Base-by-base conservation (phyloP, 2,113 vertebrate species). In the Trichechus manatus region DNA sequence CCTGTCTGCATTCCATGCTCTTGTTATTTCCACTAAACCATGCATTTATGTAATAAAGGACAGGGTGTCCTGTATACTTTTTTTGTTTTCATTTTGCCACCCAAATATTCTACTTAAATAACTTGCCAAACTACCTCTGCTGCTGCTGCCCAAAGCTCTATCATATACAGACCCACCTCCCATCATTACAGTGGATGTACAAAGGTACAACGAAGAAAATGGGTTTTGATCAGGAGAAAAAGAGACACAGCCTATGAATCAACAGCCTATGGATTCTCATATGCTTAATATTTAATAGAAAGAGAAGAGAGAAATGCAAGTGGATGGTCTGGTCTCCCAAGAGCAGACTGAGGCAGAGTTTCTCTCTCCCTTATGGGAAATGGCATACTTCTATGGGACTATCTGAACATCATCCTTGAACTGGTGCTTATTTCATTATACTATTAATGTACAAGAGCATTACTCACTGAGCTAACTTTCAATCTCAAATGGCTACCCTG, bases 231-330 rank as follows among this genome's bases (percentile, higher is more conserved):
- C 10, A 42, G 33, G 50, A 14, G 36, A 22, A 77, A 53, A 79
- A 78, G 0, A 66, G 20, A 79, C 19, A 13, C 0, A 44, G 20
- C 27, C 9, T 11, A 39, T 23, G 36, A 36, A 74, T 36, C 72
- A 72, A n/a, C 91, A 97, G 79, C 66, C 66, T 96, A 96, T 94
- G 14, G 97, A 97, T 96, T 98, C 93, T 95, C 91, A 95, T 6
- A 33, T 79, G 92, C 93, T 93, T 95, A 97, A 96, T 90, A 96
- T 95, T 92, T 98, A 98, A 97, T 20, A 97, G 96, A 97, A 97
- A 96, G 95, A 95, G 94, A 94, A 97, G 94, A 56, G 39, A 68
- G 33, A 22, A 8, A 70, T 29, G 2, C 68, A 47, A 93, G 63
- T 97, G 89, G 97, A 91, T 81, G 42, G 68, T 89, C 94, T 25